Percentiles rank a stretch among this genome's conserved stretches.
phyloP scores from a whole-genome alignment of 2,113 vertebrate species.

The Rattus norvegicus region DNA sequence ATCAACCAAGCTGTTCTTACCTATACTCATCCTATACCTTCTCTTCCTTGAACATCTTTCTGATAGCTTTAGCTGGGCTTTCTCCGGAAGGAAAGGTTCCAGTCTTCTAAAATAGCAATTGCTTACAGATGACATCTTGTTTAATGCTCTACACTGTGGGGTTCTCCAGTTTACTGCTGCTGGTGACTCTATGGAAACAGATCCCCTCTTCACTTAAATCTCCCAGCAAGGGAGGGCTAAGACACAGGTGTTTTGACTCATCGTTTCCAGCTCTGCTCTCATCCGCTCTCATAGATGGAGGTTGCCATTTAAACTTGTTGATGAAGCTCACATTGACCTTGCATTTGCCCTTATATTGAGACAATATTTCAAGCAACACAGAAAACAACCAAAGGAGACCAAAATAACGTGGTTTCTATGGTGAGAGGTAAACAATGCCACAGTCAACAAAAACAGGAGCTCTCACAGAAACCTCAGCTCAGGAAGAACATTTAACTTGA shows the following conservation, averaged over 20 bases:
- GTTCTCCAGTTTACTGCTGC: neutral
- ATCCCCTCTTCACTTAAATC: neutral
- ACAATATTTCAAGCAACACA: conserved; percentile 41
- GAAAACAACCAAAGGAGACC: neutral
- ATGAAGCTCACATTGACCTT: conserved; percentile 18
- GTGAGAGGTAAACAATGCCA: neutral
- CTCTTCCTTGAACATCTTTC: neutral
- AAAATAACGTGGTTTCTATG: neutral
- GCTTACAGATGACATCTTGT: neutral
- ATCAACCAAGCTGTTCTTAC: neutral
- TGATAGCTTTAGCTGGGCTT: neutral
- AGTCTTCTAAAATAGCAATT: neutral
- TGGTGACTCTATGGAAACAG: neutral
- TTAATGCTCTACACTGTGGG: neutral
- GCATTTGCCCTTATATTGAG: neutral
- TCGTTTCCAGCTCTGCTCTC: neutral
- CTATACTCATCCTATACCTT: neutral
- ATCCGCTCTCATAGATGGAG: neutral
- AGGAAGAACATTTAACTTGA: neutral
- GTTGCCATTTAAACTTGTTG: conserved; percentile 8
- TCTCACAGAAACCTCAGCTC: neutral
- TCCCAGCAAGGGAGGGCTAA: neutral
- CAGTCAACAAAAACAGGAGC: neutral
- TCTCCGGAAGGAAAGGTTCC: neutral
- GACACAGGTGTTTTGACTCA: conserved; percentile 3